These are phyloP conservation scores for Hydraecia micacea DNA, from an alignment of 2,888 invertebrate genomes.

Conservation along the genomic window DNA sequence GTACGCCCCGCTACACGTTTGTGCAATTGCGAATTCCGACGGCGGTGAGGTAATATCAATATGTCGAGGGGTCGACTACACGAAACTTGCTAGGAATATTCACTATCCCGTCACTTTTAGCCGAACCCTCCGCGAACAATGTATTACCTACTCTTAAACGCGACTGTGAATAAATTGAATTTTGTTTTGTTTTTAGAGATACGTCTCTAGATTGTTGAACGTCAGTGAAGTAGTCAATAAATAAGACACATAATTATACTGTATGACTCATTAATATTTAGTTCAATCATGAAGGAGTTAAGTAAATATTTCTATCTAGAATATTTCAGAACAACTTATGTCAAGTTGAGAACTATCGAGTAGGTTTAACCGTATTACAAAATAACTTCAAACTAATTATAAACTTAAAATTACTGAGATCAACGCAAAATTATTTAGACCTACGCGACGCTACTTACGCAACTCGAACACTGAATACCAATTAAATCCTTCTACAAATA, in stretches of 20 bases:
- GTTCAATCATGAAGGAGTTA: background rate
- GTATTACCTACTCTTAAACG: conserved; percentile 53
- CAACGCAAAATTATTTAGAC: background rate
- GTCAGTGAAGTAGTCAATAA: background rate
- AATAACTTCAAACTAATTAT: background rate
- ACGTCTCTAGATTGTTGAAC: background rate
- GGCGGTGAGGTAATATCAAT: conserved; percentile 75
- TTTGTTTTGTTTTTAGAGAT: conserved; percentile 17
- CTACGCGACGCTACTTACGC: background rate
- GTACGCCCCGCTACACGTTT: conserved; percentile 61
- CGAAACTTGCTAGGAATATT: conserved; percentile 64
- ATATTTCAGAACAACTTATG: background rate
- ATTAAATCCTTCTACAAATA: background rate
- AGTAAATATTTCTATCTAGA: background rate
- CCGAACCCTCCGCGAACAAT: conserved; percentile 42
- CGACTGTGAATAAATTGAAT: conserved; percentile 24
- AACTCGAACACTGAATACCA: conserved; percentile 1
- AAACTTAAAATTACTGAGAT: background rate
- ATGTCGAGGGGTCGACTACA: conserved; percentile 66
- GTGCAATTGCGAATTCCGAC: conserved; percentile 75
- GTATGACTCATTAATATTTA: background rate
- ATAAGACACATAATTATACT: background rate
- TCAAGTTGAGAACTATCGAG: background rate
- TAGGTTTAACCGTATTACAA: background rate
- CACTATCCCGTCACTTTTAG: conserved; percentile 57